phyloP scores from a whole-genome alignment of 2,888 invertebrate species.

The Trachelus tabidus region DNA sequence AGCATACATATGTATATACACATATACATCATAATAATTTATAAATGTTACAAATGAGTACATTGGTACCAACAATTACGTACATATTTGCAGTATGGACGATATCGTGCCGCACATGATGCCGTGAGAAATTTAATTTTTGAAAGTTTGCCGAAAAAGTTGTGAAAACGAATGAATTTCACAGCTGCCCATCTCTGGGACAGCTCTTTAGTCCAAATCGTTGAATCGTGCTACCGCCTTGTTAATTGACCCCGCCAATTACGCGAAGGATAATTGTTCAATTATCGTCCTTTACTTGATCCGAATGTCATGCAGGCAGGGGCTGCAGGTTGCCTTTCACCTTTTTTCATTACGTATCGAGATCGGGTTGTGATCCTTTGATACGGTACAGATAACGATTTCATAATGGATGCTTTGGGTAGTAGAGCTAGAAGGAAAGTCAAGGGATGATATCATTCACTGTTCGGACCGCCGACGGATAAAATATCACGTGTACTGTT shows the following conservation, averaged over 20 bases:
- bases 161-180: neutral
- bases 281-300: neutral
- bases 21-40: neutral
- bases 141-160: neutral
- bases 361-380: neutral
- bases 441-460: neutral
- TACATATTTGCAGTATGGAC: neutral
- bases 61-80: neutral
- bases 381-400: neutral
- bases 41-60: neutral
- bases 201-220: neutral
- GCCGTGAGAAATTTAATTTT: neutral
- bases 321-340: neutral
- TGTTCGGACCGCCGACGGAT: slow-evolving; percentile 21
- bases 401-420: neutral
- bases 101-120: neutral
- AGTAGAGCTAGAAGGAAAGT: neutral
- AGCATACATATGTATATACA: neutral
- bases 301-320: neutral
- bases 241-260: neutral
- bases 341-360: neutral
- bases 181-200: neutral
- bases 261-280: neutral
- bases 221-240: neutral
- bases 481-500: slow-evolving; percentile 27